Evolutionary conservation across 2,113 vertebrate genomes (phyloP).

Genomic region (Serinus canaria): DNA sequence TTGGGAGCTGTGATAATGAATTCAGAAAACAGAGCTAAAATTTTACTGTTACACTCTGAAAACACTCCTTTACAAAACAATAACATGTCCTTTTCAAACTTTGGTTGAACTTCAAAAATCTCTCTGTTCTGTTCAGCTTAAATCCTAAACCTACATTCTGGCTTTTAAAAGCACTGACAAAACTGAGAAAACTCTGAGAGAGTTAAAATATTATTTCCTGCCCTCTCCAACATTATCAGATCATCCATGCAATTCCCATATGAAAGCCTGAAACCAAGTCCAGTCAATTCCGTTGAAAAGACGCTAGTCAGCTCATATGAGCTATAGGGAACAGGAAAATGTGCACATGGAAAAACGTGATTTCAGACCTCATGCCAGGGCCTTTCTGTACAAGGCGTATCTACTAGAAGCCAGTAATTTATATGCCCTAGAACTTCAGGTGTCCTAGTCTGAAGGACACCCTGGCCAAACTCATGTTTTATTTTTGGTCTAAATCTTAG

Average conservation of each 20-base stretch:
- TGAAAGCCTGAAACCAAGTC: not conserved
- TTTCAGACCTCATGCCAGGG: not conserved
- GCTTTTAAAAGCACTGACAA: not conserved
- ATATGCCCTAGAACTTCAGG: not conserved
- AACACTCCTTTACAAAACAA: not conserved
- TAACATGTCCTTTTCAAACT: not conserved
- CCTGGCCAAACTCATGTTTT: not conserved
- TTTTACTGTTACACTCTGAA: not conserved
- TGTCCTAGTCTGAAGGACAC: not conserved
- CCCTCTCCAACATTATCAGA: not conserved
- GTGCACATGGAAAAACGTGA: not conserved
- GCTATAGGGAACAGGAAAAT: not conserved
- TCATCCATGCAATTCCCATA: not conserved
- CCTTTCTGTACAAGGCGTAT: not conserved
- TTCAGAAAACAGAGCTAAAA: not conserved
- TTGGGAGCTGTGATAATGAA: not conserved
- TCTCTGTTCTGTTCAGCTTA: not conserved
- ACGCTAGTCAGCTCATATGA: not conserved
- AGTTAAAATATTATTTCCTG: not conserved
- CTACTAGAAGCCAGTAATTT: not conserved
- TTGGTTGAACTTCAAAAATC: not conserved
- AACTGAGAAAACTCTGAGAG: not conserved
- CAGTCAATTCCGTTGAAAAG: not conserved
- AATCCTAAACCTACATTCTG: not conserved
- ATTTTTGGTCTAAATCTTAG: constrained; percentile 15